A percentile compares a stretch with the other conserved stretches of the same genome.
phyloP scores from a whole-genome alignment of 2,797 vertebrate species.

The Pelobates cultripes region DNA sequence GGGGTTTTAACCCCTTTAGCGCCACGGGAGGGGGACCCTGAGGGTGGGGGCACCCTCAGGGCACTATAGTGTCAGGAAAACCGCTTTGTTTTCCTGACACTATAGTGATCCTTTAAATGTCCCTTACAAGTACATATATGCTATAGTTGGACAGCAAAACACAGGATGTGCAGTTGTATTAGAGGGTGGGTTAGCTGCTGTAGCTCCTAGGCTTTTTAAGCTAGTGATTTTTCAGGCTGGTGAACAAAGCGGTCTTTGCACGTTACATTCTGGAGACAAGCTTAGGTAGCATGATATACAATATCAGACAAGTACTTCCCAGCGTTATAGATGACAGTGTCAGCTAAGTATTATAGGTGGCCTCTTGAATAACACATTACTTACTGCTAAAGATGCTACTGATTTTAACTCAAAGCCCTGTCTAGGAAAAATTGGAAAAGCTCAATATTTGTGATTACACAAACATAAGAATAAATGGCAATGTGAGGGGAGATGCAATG shows the following conservation, averaged over 20 bases:
- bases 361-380: slow-evolving; percentile 18
- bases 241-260: neutral
- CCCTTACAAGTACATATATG: too few species aligned
- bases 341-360: slow-evolving; percentile 36
- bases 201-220: too few species aligned
- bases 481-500: slow-evolving; percentile 2
- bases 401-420: slow-evolving; percentile 33
- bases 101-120: too few species aligned
- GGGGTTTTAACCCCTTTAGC: too few species aligned
- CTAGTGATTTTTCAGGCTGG: too few species aligned
- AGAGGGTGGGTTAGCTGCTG: too few species aligned
- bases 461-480: slow-evolving; percentile 20
- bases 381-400: slow-evolving; percentile 26
- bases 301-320: slow-evolving; percentile 10
- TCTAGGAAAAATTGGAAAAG: slow-evolving; percentile 5
- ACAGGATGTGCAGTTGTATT: too few species aligned
- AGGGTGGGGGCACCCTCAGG: too few species aligned
- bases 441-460: slow-evolving; percentile 18
- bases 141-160: too few species aligned
- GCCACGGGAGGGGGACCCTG: too few species aligned
- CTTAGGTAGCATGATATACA: neutral
- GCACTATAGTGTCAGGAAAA: too few species aligned
- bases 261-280: neutral
- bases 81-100: too few species aligned
- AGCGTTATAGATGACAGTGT: slow-evolving; percentile 31